phyloP scores from a whole-genome alignment of 2,113 vertebrate species.

The Poeciliopsis occidentalis region DNA sequence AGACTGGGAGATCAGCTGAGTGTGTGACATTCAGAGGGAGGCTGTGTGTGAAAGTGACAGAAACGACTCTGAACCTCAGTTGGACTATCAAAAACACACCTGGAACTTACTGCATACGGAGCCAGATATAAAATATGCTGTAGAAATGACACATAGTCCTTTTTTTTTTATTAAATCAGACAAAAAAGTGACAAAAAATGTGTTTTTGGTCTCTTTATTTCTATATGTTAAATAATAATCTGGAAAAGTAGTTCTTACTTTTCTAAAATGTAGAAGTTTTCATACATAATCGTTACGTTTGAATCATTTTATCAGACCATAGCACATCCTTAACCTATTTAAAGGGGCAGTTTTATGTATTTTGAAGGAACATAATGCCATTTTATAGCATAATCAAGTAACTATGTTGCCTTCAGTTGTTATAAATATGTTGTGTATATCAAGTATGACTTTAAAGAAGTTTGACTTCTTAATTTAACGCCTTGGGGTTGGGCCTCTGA shows the following conservation, averaged over 20 bases:
- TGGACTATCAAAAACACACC: not conserved
- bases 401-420: too few relatives aligned
- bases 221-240: not conserved
- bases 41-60: not conserved
- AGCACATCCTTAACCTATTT: too few relatives aligned
- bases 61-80: not conserved
- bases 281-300: not conserved
- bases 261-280: not conserved
- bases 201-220: not conserved
- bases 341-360: too few relatives aligned
- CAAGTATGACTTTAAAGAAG: too few relatives aligned
- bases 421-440: too few relatives aligned
- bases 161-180: not conserved
- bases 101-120: not conserved
- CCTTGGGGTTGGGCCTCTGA: too few relatives aligned
- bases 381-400: too few relatives aligned
- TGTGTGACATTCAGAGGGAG: not conserved
- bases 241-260: not conserved
- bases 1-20: not conserved
- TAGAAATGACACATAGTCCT: not conserved
- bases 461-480: too few relatives aligned
- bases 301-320: too few relatives aligned
- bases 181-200: too few relatives aligned
- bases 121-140: not conserved
- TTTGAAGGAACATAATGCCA: too few relatives aligned